A percentile compares a stretch with the other conserved stretches of the same genome.
Evolutionary conservation across 2,113 vertebrate species (phyloP).

Genomic region (Alouatta palliata): DNA sequence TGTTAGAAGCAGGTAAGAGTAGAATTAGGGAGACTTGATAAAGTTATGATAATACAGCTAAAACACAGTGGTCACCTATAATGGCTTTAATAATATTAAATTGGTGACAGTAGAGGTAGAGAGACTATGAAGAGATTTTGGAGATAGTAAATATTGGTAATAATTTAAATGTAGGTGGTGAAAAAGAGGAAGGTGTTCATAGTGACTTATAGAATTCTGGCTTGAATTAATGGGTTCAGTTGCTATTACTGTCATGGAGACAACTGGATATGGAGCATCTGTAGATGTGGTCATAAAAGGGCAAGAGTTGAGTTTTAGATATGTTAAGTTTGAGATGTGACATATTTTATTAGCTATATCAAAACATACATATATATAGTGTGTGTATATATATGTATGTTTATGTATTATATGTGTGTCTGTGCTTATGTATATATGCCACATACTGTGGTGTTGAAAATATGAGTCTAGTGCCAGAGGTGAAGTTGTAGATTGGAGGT

Average conservation of each 20-base stretch:
- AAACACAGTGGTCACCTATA: too few species aligned
- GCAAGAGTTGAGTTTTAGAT: not conserved
- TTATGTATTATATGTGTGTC: not conserved
- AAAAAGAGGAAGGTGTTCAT: not conserved
- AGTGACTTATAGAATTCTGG: not conserved
- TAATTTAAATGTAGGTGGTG: not conserved
- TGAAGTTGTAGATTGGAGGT: not conserved
- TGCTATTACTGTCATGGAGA: not conserved
- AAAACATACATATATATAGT: not conserved
- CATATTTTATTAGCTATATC: not conserved
- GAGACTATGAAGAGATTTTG: not conserved
- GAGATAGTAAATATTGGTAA: not conserved
- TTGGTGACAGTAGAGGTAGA: not conserved
- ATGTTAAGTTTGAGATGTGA: not conserved
- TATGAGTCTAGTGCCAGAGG: not conserved
- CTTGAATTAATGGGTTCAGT: not conserved
- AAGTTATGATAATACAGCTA: not conserved
- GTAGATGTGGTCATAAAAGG: not conserved
- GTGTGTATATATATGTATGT: not conserved
- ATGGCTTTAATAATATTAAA: not conserved
- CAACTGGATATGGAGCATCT: not conserved
- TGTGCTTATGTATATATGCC: not conserved
- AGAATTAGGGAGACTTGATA: not conserved
- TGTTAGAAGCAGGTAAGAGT: not conserved
- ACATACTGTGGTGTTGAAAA: not conserved